A percentile compares a stretch with the other conserved stretches of the same genome.
These are phyloP conservation scores for Sipunculus nudus DNA, from an alignment of 2,888 invertebrate genomes.

Conservation along the genomic window DNA sequence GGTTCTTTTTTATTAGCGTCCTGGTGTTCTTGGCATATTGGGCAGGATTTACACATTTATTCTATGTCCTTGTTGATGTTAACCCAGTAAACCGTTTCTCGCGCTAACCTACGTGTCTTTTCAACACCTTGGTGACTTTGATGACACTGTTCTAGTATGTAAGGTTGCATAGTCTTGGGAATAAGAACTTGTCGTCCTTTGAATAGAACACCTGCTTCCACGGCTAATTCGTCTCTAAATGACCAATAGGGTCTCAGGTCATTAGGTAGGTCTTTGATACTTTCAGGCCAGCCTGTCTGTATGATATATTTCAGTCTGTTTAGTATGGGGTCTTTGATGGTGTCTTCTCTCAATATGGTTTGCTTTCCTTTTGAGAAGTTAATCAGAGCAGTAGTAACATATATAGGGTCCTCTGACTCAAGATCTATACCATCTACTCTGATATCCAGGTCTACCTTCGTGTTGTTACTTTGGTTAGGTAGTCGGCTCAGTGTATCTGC, in stretches of 20 bases:
- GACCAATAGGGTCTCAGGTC: constrained; percentile 18
- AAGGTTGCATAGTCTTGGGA: not conserved
- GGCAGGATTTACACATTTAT: no score
- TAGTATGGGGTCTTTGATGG: constrained; percentile 3
- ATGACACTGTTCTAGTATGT: constrained; percentile 13
- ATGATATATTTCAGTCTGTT: constrained; percentile 13
- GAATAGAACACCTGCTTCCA: constrained; percentile 22
- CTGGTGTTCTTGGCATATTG: constrained; percentile 16
- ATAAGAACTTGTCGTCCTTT: constrained; percentile 17
- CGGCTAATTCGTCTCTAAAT: constrained; percentile 18
- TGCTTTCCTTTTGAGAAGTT: no score
- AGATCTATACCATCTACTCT: constrained; percentile 12
- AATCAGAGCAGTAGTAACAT: no score
- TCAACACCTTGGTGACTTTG: no score
- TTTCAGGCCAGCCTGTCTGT: constrained; percentile 11
- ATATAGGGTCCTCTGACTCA: no score
- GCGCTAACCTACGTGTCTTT: constrained; percentile 13
- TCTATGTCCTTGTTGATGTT: constrained; percentile 24
- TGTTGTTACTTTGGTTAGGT: constrained; percentile 4
- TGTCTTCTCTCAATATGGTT: no score
- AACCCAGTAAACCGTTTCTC: constrained; percentile 13
- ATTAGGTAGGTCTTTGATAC: constrained; percentile 4
- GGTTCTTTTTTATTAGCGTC: constrained; percentile 9
- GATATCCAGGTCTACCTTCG: constrained; percentile 7
- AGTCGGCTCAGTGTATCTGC: constrained; percentile 28